Conservation (phyloP, 2,888 invertebrate species). For the Coleophora flavipennella region DNA sequence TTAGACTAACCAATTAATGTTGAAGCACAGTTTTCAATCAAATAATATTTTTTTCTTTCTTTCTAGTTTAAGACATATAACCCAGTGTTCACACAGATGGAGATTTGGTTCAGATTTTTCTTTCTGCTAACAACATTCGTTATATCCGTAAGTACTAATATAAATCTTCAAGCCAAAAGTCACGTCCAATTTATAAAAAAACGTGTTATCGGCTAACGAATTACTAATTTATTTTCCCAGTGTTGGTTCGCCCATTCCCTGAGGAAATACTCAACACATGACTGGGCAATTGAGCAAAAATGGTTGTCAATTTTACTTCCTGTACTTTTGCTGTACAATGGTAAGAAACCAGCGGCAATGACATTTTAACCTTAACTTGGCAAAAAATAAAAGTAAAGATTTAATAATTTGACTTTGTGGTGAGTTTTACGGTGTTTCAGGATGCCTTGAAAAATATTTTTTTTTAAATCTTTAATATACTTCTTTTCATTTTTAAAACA, state of each 20-base stretch:
- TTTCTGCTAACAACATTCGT: slow-evolving; percentile 90
- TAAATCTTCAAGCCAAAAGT: background rate
- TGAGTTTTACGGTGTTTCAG: too few relatives aligned
- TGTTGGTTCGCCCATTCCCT: slow-evolving; percentile 94
- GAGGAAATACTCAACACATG: slow-evolving; percentile 87
- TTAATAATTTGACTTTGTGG: too few relatives aligned
- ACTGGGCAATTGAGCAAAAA: slow-evolving; percentile 98
- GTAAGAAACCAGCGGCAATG: slow-evolving; percentile 79
- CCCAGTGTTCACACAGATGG: slow-evolving; percentile 95
- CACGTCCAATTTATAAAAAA: too few relatives aligned
- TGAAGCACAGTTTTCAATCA: too few relatives aligned
- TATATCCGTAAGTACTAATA: slow-evolving; percentile 80
- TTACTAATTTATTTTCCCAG: slow-evolving; percentile 70
- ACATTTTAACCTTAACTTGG: too few relatives aligned
- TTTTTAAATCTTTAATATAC: too few relatives aligned
- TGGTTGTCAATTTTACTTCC: slow-evolving; percentile 94
- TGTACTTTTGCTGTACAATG: slow-evolving; percentile 90
- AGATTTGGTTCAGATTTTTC: slow-evolving; percentile 97
- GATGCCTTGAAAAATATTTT: too few relatives aligned
- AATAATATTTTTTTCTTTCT: background rate
- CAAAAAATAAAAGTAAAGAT: too few relatives aligned
- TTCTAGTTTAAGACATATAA: slow-evolving; percentile 96
- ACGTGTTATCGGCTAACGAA: too few relatives aligned
- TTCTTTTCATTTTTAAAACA: too few relatives aligned
- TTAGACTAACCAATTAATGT: too few relatives aligned